Evolutionary conservation across 2,888 invertebrate genomes (phyloP).

Genomic region (Homarus gammarus): DNA sequence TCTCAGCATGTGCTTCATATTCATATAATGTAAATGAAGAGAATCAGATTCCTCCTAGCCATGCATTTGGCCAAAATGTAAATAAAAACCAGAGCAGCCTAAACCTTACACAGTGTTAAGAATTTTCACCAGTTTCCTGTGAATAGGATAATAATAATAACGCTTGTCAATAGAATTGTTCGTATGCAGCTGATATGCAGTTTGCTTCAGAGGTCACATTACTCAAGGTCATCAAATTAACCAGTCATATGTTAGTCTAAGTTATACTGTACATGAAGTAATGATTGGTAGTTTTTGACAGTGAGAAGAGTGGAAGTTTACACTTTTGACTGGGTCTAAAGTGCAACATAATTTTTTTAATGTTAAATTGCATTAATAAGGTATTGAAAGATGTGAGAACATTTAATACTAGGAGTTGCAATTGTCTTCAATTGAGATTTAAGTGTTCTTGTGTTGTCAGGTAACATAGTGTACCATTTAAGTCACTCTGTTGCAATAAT

Average conservation of each 20-base stretch:
- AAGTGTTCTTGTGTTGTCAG: not conserved
- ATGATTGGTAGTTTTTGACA: no score
- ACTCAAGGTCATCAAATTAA: no score
- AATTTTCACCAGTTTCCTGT: not conserved
- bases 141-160: not conserved
- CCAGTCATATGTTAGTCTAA: no score
- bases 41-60: no score
- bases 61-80: not conserved
- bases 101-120: not conserved
- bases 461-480: not conserved
- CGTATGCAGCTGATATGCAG: not conserved
- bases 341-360: no score
- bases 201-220: not conserved
- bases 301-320: no score
- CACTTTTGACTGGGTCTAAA: no score
- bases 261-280: no score
- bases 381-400: not conserved
- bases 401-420: not conserved
- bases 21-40: not conserved
- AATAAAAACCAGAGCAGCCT: not conserved
- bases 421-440: not conserved
- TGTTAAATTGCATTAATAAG: no score
- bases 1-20: not conserved
- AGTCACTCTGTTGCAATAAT: not conserved
- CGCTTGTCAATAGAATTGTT: not conserved